These are phyloP conservation scores for Xenops minutus DNA, from an alignment of 2,797 vertebrate species.

Conservation along the genomic window DNA sequence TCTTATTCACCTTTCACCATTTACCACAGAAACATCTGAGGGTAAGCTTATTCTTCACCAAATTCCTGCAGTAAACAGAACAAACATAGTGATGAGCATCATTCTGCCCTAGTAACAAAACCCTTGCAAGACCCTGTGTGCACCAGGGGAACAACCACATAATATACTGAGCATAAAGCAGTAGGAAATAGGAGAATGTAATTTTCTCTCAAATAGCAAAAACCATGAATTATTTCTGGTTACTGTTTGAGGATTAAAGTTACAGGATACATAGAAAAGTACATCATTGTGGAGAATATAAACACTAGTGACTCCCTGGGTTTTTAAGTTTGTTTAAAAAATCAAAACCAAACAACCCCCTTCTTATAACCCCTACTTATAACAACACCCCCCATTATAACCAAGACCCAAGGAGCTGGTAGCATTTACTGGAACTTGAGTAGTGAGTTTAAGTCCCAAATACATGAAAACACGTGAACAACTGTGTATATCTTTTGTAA, in stretches of 20 bases:
- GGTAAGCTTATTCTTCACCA: neutral
- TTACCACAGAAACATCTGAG: neutral
- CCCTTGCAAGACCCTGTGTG: accelerated
- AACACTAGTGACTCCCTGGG: neutral
- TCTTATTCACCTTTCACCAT: neutral
- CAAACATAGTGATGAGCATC: neutral
- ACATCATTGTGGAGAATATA: neutral
- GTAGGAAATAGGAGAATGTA: neutral
- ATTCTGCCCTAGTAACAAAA: neutral
- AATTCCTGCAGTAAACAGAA: neutral
- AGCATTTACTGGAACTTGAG: neutral
- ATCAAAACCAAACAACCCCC: neutral
- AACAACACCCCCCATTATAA: neutral
- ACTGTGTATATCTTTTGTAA: neutral
- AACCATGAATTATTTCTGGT: neutral
- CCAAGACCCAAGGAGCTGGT: neutral
- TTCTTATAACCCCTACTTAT: no score
- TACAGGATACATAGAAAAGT: neutral
- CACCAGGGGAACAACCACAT: neutral
- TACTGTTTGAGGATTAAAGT: neutral
- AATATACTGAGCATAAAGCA: accelerated
- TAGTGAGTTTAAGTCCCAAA: accelerated
- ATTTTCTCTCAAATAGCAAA: neutral
- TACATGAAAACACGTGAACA: neutral
- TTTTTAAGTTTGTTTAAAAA: neutral